These are phyloP conservation scores for Oligia latruncula DNA, from an alignment of 2,888 invertebrate species.

Conservation along the genomic window DNA sequence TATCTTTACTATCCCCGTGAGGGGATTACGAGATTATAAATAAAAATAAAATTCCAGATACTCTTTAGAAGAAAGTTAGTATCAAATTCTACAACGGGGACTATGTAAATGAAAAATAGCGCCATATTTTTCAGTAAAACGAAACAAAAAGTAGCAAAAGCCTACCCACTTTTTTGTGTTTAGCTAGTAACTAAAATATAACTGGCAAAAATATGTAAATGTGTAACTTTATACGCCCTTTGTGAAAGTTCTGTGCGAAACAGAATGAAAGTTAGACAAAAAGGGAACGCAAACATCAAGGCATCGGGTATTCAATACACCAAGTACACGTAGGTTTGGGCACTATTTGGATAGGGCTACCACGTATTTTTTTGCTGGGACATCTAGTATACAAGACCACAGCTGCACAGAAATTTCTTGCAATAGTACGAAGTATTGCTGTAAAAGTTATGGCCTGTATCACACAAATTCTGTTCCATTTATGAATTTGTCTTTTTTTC, in stretches of 20 bases:
- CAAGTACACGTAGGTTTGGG: slow-evolving; percentile 22
- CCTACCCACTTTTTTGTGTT: not conserved
- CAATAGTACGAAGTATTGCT: not conserved
- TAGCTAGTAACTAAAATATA: slow-evolving; percentile 30
- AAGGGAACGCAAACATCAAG: slow-evolving; percentile 26
- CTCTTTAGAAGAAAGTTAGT: slow-evolving; percentile 1
- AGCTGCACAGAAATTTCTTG: not conserved
- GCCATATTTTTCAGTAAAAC: slow-evolving; percentile 8
- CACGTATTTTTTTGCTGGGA: not conserved
- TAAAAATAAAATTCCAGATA: not conserved
- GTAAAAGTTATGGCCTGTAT: not conserved
- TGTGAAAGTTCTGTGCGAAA: slow-evolving; percentile 33
- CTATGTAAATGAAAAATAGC: slow-evolving; percentile 5
- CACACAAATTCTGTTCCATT: not conserved
- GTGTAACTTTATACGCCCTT: slow-evolving; percentile 43
- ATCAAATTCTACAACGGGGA: slow-evolving; percentile 25
- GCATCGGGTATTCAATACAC: slow-evolving; percentile 25
- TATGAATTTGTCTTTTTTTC: too few relatives aligned
- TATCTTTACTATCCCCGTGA: not conserved
- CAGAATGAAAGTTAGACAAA: slow-evolving; percentile 37
- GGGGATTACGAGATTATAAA: slow-evolving; percentile 4
- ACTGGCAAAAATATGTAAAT: slow-evolving; percentile 48
- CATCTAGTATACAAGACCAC: not conserved
- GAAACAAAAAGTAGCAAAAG: slow-evolving; percentile 15
- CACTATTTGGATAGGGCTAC: slow-evolving; percentile 11